Conservation (phyloP, 2,113 vertebrate species). For the Brevimyrus niger region DNA sequence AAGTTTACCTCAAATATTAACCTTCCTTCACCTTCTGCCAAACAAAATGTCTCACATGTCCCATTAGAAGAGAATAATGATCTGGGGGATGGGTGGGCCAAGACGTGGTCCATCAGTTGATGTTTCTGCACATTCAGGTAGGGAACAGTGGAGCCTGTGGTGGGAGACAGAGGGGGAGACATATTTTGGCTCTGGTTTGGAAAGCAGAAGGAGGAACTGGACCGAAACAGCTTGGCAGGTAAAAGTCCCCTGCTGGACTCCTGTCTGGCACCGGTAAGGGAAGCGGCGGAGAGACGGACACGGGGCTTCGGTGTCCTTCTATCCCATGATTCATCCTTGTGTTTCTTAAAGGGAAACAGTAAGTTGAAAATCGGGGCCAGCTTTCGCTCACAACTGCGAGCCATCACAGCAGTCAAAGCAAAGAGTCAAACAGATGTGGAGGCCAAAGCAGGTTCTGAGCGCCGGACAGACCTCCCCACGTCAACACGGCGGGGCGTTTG, state of each 20-base stretch:
- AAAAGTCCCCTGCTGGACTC: neutral
- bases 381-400: neutral
- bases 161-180: neutral
- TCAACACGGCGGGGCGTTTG: neutral
- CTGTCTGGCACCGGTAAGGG: neutral
- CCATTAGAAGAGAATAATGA: neutral
- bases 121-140: neutral
- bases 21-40: neutral
- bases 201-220: neutral
- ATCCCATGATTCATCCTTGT: neutral
- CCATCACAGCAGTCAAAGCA: neutral
- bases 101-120: neutral
- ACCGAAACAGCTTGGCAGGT: constrained; percentile 9
- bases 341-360: neutral
- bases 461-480: neutral
- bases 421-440: neutral
- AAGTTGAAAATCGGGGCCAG: neutral
- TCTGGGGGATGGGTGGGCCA: neutral
- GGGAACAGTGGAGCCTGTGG: neutral
- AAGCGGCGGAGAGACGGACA: neutral
- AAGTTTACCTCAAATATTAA: neutral
- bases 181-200: neutral
- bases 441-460: neutral
- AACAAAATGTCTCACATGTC: neutral
- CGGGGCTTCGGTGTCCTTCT: neutral